Base-by-base conservation (phyloP, 1,140 invertebrate species). In the Drosophila nigromelanica region DNA sequence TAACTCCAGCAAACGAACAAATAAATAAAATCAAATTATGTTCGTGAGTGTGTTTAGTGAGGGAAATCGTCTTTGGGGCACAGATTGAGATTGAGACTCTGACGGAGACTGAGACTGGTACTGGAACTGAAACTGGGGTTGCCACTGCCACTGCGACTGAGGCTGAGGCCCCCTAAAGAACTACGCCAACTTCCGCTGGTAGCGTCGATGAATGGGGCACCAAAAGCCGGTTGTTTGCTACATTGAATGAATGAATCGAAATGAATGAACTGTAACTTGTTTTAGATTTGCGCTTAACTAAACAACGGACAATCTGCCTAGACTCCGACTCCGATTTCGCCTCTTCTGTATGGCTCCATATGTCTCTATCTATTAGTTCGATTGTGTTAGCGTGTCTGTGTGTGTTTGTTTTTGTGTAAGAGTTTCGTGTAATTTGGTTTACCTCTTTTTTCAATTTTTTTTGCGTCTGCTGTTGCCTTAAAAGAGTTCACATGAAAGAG, bases 251-350 rank as follows among this genome's bases (percentile, higher is more conserved):
- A 74, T 86, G 82, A 70, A 78, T 83, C 74, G 76, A 76, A 87
- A 81, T 87, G 82, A 87, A 87, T 87, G 82, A 87, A 87, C 82
- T 87, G 83, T 87, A 86, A 86, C 82, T 86, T 81, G 82, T 86
- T 86, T 86, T 89, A 86, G 78, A 82, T 86, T 76, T 83, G 83
- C 83, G 71, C 63, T 73, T 69, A 77, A 63, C 75, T 74, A 74
- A 77, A 70, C 75, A 59, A 74, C 63, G 77, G 67, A 81, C 81
- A 85, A 85, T 72, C 73, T 77, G 77, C 73, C 66, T 63, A 81
- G 66, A 80, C 78, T 75, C 40, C 52, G 45, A 24, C 59, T 62
- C 42, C 12, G 18, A 21, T 24, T 42, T 21, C 10, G 12, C 14
- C 42, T 64, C 30, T 39, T 35, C 33, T 35, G 7, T 35, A 21